phyloP scores from a whole-genome alignment of 2,888 invertebrate genomes.

The Spatulosminthurus flaviceps region DNA sequence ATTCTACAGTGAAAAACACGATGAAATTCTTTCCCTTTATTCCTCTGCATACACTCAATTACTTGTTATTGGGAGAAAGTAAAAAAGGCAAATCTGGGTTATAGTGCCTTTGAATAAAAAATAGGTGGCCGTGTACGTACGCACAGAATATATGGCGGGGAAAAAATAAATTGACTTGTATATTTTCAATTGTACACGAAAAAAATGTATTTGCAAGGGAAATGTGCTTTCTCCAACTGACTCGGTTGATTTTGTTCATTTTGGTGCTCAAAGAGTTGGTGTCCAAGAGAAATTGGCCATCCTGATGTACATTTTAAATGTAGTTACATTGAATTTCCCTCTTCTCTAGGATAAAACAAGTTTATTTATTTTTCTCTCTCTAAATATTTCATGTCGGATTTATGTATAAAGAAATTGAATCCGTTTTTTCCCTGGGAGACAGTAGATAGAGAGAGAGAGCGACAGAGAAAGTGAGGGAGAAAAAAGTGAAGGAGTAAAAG shows the following conservation, averaged over 20 bases:
- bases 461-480: slow-evolving; percentile 1
- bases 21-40: too few relatives aligned
- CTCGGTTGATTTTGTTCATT: too few relatives aligned
- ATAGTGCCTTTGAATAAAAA: too few relatives aligned
- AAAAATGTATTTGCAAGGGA: neutral
- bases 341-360: neutral
- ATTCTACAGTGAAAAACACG: too few relatives aligned
- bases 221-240: too few relatives aligned
- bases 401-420: slow-evolving; percentile 5
- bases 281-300: too few relatives aligned
- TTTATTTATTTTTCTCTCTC: neutral
- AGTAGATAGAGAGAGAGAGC: neutral
- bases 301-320: neutral
- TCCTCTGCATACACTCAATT: too few relatives aligned
- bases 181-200: neutral
- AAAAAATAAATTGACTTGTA: slow-evolving; percentile 2
- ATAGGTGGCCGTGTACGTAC: too few relatives aligned
- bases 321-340: neutral
- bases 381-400: neutral
- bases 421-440: neutral
- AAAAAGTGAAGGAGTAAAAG: neutral
- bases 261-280: too few relatives aligned
- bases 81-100: too few relatives aligned
- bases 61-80: too few relatives aligned
- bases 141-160: neutral